Conservation (phyloP, 2,797 vertebrate species). For the Tragelaphus oryx region DNA sequence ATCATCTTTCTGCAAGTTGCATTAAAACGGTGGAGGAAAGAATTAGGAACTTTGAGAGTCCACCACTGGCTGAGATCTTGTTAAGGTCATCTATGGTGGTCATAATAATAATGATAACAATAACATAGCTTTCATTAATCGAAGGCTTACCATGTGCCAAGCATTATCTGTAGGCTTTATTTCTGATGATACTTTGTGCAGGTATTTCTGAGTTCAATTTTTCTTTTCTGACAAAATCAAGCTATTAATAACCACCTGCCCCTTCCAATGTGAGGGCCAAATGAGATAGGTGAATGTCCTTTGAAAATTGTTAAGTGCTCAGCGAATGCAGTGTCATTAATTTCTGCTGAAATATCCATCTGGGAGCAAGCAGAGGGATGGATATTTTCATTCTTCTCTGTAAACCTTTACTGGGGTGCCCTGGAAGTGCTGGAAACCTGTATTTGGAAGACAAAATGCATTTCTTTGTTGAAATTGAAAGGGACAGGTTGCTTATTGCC, state of each 20-base stretch:
- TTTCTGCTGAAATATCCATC: background rate
- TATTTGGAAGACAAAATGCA: background rate
- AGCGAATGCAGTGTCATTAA: background rate
- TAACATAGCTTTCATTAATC: background rate
- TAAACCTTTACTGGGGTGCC: background rate
- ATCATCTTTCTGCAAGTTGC: background rate
- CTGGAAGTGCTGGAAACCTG: background rate
- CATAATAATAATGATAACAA: background rate
- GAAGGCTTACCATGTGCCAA: background rate
- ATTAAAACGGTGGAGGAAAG: background rate
- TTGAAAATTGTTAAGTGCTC: background rate
- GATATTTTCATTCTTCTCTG: background rate
- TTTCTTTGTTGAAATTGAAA: conserved; percentile 22
- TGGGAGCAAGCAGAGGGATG: background rate
- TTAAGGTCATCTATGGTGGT: background rate
- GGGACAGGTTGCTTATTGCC: background rate
- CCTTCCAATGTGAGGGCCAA: background rate
- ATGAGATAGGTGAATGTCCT: background rate
- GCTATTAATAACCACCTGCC: background rate
- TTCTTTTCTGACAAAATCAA: conserved; percentile 24
- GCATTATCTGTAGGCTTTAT: background rate
- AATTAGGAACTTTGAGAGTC: background rate
- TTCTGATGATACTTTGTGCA: background rate
- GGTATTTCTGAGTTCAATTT: background rate
- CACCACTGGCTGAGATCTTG: background rate